Percentiles rank a stretch among this genome's conserved stretches.
These are phyloP conservation scores for Alfaro cultratus DNA, from an alignment of 2,797 vertebrate species.

Conservation along the genomic window DNA sequence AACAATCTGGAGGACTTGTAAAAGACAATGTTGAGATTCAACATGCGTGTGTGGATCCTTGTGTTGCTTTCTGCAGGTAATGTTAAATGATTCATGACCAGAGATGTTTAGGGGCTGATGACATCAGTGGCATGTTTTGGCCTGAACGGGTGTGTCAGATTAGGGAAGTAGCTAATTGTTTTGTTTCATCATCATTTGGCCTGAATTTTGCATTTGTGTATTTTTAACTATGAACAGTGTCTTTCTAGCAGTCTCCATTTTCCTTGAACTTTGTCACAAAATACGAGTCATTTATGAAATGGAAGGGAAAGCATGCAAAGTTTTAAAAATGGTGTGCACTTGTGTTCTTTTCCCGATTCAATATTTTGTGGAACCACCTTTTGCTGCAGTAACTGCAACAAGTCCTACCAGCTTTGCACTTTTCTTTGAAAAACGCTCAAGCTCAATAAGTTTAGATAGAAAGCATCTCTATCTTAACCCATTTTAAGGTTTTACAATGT, in stretches of 20 bases:
- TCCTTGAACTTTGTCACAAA: not conserved
- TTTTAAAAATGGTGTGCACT: not conserved
- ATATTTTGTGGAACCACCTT: not conserved
- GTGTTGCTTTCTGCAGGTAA: constrained; percentile 79
- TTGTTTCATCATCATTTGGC: not conserved
- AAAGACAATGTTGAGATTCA: constrained; percentile 69
- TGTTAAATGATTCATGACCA: not conserved
- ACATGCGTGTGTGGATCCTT: constrained; percentile 61
- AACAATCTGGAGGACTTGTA: constrained; percentile 33
- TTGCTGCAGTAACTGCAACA: not conserved
- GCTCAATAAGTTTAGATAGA: not conserved
- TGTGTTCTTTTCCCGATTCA: not conserved
- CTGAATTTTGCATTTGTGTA: not conserved
- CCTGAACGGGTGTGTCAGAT: not conserved
- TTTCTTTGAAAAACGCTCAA: not conserved
- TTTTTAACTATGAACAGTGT: not conserved
- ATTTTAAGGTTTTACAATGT: not conserved
- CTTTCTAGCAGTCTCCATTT: not conserved
- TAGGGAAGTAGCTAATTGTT: not conserved
- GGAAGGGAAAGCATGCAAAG: not conserved
- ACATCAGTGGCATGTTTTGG: no score
- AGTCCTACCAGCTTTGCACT: not conserved
- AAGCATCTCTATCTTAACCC: not conserved
- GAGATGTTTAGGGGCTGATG: not conserved
- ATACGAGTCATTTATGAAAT: not conserved